phyloP scores from a whole-genome alignment of 2,797 vertebrate species.

The Scolopax bukidnonensis region DNA sequence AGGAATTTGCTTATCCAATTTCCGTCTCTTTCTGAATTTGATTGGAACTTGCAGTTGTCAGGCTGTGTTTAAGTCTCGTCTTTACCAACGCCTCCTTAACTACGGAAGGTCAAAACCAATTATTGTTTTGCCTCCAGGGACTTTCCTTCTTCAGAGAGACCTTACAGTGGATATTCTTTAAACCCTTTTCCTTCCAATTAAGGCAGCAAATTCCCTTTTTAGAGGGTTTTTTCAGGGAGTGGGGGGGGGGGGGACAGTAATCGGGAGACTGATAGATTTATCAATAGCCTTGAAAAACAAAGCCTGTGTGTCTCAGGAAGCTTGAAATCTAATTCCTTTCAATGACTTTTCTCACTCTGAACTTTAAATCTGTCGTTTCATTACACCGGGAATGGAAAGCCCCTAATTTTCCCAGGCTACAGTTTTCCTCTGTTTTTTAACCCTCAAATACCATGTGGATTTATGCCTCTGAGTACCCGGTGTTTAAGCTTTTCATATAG shows the following conservation, averaged over 20 bases:
- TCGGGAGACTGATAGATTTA: constrained; percentile 39
- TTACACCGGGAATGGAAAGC: constrained; percentile 73
- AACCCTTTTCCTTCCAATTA: constrained; percentile 53
- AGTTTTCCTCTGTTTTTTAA: constrained; percentile 62
- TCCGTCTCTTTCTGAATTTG: constrained; percentile 63
- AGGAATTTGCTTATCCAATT: constrained; percentile 75
- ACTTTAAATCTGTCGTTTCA: constrained; percentile 69
- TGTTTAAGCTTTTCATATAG: neutral
- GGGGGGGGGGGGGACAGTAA: neutral
- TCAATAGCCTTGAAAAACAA: constrained; percentile 68
- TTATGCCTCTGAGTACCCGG: constrained; percentile 22
- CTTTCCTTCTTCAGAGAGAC: constrained; percentile 64
- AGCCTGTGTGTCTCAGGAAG: constrained; percentile 57
- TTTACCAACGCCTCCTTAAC: constrained; percentile 63
- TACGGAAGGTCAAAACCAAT: constrained; percentile 74
- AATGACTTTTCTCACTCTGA: constrained; percentile 71
- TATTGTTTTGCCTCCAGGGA: constrained; percentile 72
- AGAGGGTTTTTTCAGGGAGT: neutral
- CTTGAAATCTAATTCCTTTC: constrained; percentile 65
- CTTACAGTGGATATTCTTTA: constrained; percentile 53
- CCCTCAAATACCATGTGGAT: constrained; percentile 32
- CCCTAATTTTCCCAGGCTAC: constrained; percentile 75
- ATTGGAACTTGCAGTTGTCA: constrained; percentile 70
- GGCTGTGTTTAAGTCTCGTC: constrained; percentile 53
- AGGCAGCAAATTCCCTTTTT: constrained; percentile 34